phyloP scores from a whole-genome alignment of 2,797 vertebrate genomes.

The Cyprinodon diabolis region DNA sequence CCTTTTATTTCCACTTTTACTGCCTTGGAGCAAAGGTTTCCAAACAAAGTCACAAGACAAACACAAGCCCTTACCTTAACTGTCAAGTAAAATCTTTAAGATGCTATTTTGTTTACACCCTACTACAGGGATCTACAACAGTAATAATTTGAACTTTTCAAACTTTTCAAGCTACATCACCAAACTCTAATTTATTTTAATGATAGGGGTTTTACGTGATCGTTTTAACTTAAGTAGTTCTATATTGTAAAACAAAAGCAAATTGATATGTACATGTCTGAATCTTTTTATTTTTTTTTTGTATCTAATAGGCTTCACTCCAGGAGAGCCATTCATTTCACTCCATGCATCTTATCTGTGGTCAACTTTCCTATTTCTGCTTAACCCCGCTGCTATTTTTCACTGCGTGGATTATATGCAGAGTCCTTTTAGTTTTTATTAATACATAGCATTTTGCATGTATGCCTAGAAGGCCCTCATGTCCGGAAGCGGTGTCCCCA shows the following conservation, averaged over 20 bases:
- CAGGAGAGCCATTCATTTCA: neutral
- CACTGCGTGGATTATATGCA: neutral
- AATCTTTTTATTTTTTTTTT: neutral
- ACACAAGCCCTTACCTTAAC: slow-evolving; percentile 30
- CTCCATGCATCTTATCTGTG: neutral
- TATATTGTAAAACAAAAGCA: neutral
- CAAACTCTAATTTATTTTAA: neutral
- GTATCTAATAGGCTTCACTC: neutral
- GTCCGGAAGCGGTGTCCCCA: no score
- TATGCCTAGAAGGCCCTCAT: neutral
- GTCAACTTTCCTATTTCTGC: neutral
- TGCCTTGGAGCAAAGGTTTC: slow-evolving; percentile 60
- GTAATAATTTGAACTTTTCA: neutral
- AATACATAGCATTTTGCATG: no score
- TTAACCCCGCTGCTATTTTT: neutral
- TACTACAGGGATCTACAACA: neutral
- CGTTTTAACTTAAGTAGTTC: neutral
- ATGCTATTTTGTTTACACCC: neutral
- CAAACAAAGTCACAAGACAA: slow-evolving; percentile 58
- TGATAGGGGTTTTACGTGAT: neutral
- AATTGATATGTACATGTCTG: neutral
- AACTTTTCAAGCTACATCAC: neutral
- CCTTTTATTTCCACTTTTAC: slow-evolving; percentile 36
- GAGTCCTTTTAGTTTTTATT: neutral
- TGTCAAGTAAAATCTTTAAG: slow-evolving; percentile 10